Percentiles rank a stretch among this genome's conserved stretches.
Conservation (phyloP, 2,888 invertebrate genomes). For the Mechanitis messenoides region DNA sequence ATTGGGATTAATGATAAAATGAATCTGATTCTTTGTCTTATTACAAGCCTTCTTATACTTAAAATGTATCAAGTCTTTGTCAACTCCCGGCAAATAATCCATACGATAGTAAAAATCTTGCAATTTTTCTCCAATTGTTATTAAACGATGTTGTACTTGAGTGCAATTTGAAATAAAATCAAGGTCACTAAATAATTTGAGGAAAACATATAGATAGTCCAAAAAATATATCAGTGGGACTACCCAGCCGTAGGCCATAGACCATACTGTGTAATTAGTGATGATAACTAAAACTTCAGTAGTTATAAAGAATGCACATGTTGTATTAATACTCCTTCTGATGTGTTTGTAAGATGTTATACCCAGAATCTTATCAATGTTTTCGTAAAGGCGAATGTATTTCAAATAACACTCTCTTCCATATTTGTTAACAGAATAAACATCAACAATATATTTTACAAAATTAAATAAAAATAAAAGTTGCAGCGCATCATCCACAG, state of each 20-base stretch:
- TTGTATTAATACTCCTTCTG: constrained; percentile 15
- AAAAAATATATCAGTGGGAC: constrained; percentile 11
- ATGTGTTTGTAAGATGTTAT: constrained; percentile 23
- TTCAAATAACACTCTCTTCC: constrained; percentile 17
- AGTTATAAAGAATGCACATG: constrained; percentile 10
- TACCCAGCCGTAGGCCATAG: constrained; percentile 10
- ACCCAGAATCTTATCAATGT: constrained; percentile 25
- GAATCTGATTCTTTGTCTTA: too few species aligned
- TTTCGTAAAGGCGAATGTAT: constrained; percentile 25
- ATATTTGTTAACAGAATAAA: constrained; percentile 28
- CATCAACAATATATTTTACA: constrained; percentile 23
- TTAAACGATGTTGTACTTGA: constrained; percentile 29
- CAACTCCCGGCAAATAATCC: constrained; percentile 11
- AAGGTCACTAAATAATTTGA: constrained; percentile 20
- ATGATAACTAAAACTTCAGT: constrained; percentile 4
- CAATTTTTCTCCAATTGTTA: constrained; percentile 23
- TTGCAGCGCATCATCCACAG: background rate
- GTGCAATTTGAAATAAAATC: constrained; percentile 25
- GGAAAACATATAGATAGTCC: constrained; percentile 20
- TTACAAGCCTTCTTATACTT: background rate
- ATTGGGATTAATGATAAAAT: background rate
- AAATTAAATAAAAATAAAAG: constrained; percentile 21
- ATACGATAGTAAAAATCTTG: constrained; percentile 17
- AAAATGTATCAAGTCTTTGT: constrained; percentile 9
- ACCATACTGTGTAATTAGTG: constrained; percentile 19